phyloP scores from a whole-genome alignment of 2,888 invertebrate genomes.

The Callyntrura guangdongensis region DNA sequence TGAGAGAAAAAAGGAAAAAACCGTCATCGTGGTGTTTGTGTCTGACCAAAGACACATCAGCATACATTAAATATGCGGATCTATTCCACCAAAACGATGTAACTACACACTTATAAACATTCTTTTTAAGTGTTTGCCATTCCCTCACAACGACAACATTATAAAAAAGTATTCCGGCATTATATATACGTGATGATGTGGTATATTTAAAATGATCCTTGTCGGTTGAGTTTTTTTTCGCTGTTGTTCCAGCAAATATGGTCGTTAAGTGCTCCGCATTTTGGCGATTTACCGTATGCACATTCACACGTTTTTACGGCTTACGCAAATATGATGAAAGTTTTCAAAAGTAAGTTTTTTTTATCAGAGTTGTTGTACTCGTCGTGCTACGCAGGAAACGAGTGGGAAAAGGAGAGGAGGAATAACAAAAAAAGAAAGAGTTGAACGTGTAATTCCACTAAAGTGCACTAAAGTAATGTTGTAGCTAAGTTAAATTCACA shows the following conservation, averaged over 20 bases:
- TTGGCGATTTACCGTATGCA: conserved; percentile 52
- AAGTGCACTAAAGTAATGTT: conserved; percentile 29
- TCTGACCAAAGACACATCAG: conserved; percentile 52
- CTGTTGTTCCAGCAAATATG: conserved; percentile 25
- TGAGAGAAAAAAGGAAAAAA: conserved; percentile 35
- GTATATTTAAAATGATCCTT: conserved; percentile 8
- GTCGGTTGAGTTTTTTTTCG: conserved; percentile 30
- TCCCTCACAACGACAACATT: conserved; percentile 43
- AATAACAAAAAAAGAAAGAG: conserved; percentile 27
- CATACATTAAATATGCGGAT: conserved; percentile 70
- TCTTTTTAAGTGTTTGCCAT: conserved; percentile 49
- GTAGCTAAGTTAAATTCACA: conserved; percentile 1
- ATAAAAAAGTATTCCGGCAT: neutral
- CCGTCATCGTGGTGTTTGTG: conserved; percentile 20
- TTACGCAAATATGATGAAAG: conserved; percentile 60
- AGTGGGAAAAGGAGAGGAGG: neutral
- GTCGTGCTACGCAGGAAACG: neutral
- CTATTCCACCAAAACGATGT: conserved; percentile 64
- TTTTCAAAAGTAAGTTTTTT: neutral
- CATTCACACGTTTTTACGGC: conserved; percentile 59
- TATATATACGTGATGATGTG: neutral
- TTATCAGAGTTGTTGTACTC: neutral
- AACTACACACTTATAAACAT: conserved; percentile 56
- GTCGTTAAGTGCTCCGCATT: conserved; percentile 61
- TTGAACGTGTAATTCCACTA: conserved; percentile 39